These are phyloP conservation scores for Bolborhynchus lineola DNA, from an alignment of 2,113 vertebrate species.

Conservation along the genomic window DNA sequence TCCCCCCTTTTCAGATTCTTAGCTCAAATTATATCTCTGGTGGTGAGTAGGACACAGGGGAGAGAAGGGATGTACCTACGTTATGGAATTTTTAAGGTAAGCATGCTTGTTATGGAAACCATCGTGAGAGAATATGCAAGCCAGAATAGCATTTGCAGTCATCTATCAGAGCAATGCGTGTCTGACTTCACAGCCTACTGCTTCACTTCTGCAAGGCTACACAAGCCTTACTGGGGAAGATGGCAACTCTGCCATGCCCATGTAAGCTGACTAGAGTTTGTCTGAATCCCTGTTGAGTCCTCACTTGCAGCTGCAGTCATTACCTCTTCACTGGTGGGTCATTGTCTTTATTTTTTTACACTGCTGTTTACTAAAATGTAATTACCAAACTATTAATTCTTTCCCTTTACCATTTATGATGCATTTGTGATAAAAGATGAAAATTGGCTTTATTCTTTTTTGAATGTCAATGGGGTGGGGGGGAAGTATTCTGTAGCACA, in stretches of 20 bases:
- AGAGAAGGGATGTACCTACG: not conserved
- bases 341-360: not conserved
- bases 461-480: not conserved
- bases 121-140: not conserved
- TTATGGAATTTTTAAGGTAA: not conserved
- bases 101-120: not conserved
- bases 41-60: not conserved
- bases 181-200: not conserved
- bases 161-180: not conserved
- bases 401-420: conserved; percentile 31
- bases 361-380: conserved; percentile 49
- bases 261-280: not conserved
- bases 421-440: conserved; percentile 46
- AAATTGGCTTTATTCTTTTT: conserved; percentile 13
- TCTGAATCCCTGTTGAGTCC: not conserved
- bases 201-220: not conserved
- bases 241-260: not conserved
- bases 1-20: not conserved
- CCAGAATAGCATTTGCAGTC: not conserved
- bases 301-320: not conserved
- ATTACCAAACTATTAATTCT: conserved; percentile 24
- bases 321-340: not conserved
- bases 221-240: not conserved
- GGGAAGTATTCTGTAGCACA: not conserved
- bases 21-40: not conserved